A percentile compares a stretch with the other conserved stretches of the same genome.
Conservation (phyloP, 2,113 vertebrate genomes). For the Chrysochloris asiatica region DNA sequence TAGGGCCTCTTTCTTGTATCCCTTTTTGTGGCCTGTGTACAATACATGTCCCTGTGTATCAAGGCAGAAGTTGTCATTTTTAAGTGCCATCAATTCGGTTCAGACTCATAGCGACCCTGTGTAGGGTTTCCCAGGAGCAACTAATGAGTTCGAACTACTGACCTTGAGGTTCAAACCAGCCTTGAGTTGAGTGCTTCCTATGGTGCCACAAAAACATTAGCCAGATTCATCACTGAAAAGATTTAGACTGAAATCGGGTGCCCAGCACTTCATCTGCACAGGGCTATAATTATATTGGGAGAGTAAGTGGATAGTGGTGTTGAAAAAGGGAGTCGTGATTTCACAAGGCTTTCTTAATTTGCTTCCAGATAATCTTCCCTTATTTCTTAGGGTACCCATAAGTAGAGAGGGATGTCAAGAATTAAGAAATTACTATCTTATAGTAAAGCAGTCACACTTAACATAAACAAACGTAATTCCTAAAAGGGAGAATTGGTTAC, state of each 20-base stretch:
- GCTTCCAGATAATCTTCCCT: neutral
- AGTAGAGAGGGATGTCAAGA: neutral
- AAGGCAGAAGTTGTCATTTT: too few species aligned
- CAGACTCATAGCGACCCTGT: too few species aligned
- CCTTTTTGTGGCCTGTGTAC: neutral
- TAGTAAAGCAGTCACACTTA: neutral
- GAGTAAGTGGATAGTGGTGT: neutral
- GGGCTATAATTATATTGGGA: slow-evolving; percentile 2
- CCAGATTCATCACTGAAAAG: neutral
- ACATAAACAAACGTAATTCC: slow-evolving; percentile 15
- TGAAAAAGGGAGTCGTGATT: neutral
- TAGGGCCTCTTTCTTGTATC: neutral
- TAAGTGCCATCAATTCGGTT: too few species aligned
- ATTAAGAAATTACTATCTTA: neutral
- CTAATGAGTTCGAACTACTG: too few species aligned
- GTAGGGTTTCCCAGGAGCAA: too few species aligned
- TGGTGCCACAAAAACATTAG: too few species aligned
- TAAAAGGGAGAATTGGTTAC: neutral
- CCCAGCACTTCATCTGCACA: neutral
- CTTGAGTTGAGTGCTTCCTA: too few species aligned
- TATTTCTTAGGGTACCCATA: slow-evolving; percentile 18
- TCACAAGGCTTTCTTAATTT: neutral
- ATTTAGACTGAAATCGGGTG: neutral
- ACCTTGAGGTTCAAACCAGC: too few species aligned
- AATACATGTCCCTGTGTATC: neutral